Conservation (phyloP, 2,113 vertebrate genomes). For the Anhinga anhinga region DNA sequence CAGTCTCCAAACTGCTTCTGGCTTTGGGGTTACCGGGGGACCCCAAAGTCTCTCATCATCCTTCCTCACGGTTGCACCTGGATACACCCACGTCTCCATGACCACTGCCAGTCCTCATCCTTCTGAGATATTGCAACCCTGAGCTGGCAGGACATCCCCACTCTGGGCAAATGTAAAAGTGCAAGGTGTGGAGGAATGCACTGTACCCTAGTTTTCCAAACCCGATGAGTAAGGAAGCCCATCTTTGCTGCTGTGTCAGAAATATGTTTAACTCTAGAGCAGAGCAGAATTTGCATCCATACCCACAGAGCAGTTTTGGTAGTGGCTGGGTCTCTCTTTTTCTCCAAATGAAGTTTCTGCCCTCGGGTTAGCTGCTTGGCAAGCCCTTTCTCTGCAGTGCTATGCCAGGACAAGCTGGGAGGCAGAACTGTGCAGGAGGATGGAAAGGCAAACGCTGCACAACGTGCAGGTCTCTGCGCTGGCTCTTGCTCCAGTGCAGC, state of each 20-base stretch:
- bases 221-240: background rate
- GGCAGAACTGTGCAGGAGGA: background rate
- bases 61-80: background rate
- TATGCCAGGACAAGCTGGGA: fast-evolving
- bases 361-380: background rate
- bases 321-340: background rate
- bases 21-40: fast-evolving
- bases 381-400: background rate
- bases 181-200: background rate
- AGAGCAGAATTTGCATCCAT: background rate
- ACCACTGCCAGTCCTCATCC: background rate
- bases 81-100: fast-evolving
- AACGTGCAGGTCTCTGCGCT: background rate
- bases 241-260: background rate
- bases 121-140: background rate
- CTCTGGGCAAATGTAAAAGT: fast-evolving
- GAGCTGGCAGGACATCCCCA: background rate
- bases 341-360: background rate
- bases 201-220: background rate
- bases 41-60: fast-evolving
- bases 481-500: background rate
- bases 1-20: background rate
- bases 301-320: background rate
- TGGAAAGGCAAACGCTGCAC: background rate
- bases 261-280: fast-evolving